A percentile compares a stretch with the other conserved stretches of the same genome.
phyloP scores from a whole-genome alignment of 2,113 vertebrate genomes.

The Sphyrna mokarran region DNA sequence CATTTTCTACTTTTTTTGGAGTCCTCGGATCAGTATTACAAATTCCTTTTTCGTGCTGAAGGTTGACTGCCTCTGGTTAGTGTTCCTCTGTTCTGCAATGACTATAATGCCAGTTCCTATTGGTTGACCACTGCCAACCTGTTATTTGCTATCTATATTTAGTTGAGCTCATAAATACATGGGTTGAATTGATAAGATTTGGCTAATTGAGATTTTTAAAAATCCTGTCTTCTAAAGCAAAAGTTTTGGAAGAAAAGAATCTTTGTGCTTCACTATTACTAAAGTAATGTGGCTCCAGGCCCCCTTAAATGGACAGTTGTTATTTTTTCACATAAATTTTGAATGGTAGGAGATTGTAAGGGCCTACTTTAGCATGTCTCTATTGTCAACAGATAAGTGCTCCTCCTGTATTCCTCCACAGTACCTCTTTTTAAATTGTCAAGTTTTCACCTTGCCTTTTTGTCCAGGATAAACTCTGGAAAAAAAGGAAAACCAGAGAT shows the following conservation, averaged over 20 bases:
- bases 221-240: neutral
- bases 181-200: neutral
- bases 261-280: neutral
- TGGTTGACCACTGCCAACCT: neutral
- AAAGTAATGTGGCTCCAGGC: neutral
- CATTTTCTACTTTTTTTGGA: neutral
- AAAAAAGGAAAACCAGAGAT: too few species aligned
- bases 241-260: neutral
- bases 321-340: neutral
- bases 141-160: slow-evolving; percentile 12
- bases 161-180: neutral
- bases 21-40: neutral
- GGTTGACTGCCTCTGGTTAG: neutral
- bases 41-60: neutral
- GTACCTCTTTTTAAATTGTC: neutral
- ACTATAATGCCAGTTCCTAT: neutral
- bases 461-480: too few species aligned
- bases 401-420: neutral
- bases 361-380: neutral
- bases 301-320: neutral
- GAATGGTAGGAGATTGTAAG: neutral
- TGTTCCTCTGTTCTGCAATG: neutral
- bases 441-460: too few species aligned
- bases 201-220: neutral
- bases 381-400: neutral